A percentile compares a stretch with the other conserved stretches of the same genome.
Conservation (phyloP, 2,797 vertebrate species). For the Danio jaintianensis region DNA sequence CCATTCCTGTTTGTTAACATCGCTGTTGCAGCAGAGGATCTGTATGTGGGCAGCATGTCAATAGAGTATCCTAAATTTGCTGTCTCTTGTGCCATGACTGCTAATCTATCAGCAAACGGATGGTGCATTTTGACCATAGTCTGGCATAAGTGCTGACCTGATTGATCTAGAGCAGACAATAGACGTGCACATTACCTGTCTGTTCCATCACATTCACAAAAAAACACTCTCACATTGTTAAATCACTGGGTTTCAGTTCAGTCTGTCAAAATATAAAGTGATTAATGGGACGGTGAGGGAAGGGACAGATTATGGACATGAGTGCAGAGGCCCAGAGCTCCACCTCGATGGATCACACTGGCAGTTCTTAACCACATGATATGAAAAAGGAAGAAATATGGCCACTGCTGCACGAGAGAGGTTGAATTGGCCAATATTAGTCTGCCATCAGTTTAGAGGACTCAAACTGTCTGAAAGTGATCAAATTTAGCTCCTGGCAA, state of each 20-base stretch:
- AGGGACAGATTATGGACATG: constrained; percentile 47
- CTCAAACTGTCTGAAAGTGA: constrained; percentile 29
- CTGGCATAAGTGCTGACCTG: constrained; percentile 45
- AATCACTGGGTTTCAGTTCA: constrained; percentile 23
- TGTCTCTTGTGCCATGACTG: neutral
- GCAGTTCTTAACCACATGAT: constrained; percentile 23
- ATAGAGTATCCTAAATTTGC: neutral
- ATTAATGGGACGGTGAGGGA: constrained; percentile 49
- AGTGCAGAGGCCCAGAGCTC: constrained; percentile 28
- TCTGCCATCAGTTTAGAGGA: neutral
- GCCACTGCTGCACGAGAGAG: neutral
- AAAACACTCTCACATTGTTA: neutral
- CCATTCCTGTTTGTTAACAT: constrained; percentile 35
- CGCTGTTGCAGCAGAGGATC: constrained; percentile 24
- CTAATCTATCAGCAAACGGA: constrained; percentile 45
- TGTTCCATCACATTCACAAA: constrained; percentile 24
- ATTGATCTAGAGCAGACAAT: constrained; percentile 26
- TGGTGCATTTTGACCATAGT: constrained; percentile 16
- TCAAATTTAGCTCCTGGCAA: constrained; percentile 11
- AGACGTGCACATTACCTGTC: constrained; percentile 9
- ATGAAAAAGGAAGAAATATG: constrained; percentile 9
- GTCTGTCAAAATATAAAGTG: constrained; percentile 36
- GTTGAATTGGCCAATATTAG: constrained; percentile 25
- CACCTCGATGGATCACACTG: constrained; percentile 16
- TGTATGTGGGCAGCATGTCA: constrained; percentile 39